phyloP scores from a whole-genome alignment of 2,888 invertebrate species.

The Apodemia zela region DNA sequence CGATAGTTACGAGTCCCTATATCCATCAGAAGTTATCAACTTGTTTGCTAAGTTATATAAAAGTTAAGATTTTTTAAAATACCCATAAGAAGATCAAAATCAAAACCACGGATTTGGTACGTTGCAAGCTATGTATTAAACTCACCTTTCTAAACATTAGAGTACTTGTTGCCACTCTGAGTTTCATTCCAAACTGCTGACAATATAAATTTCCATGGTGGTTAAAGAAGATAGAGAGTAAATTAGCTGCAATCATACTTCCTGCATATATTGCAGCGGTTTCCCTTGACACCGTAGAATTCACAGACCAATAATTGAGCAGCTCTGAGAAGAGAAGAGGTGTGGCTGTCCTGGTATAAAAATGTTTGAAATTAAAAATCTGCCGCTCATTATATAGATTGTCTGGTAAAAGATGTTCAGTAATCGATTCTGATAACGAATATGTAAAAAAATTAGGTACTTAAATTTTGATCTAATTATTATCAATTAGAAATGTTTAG shows the following conservation, averaged over 20 bases:
- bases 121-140: constrained; percentile 14
- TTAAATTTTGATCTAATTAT: too few relatives aligned
- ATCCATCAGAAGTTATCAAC: too few relatives aligned
- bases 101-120: too few relatives aligned
- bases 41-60: too few relatives aligned
- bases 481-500: too few relatives aligned
- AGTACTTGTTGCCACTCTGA: constrained; percentile 86
- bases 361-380: background rate
- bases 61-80: too few relatives aligned
- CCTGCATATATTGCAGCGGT: constrained; percentile 80
- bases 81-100: too few relatives aligned
- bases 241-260: constrained; percentile 63
- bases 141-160: constrained; percentile 88
- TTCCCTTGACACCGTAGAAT: constrained; percentile 55
- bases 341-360: constrained; percentile 71
- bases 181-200: constrained; percentile 85
- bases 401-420: too few relatives aligned
- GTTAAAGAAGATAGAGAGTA: constrained; percentile 79
- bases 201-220: constrained; percentile 86
- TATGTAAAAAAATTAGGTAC: too few relatives aligned
- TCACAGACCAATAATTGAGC: constrained; percentile 74
- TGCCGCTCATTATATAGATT: background rate
- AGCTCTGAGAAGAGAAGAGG: constrained; percentile 82
- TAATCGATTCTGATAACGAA: too few relatives aligned
- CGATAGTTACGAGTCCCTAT: too few relatives aligned